Base-by-base conservation (phyloP, 2,113 vertebrate genomes). In the Morone chrysops region DNA sequence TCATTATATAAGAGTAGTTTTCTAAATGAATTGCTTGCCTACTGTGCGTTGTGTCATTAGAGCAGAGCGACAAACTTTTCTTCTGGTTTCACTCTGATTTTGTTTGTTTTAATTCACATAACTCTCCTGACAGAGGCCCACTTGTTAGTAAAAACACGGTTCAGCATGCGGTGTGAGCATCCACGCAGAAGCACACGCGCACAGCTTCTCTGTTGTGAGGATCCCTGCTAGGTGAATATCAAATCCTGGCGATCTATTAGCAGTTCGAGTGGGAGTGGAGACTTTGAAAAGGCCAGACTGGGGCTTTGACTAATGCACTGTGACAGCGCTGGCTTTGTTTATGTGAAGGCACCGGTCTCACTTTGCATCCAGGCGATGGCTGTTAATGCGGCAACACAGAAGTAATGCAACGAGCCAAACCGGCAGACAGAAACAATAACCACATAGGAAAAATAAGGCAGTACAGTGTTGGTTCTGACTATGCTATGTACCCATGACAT, bases 231-330 rank as follows among this genome's bases (percentile, higher is more conserved):
- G 87, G 87, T 50, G 25, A 60, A 86, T 89, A 88, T 90, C 80
- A 92, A 75, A 89, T 87, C 80, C 85, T 78, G 83, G 78, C n/a
- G 70, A 87, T 93, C 82, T 78, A 86, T 91, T 90, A 86, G 89
- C 83, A 84, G 89, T 87, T 86, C 25, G 88, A 86, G 90, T 88
- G 90, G 80, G 87, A 84, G 89, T 81, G 86, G 83, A 5, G 50
- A 83, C 90, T 91, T 90, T 90, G 87, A 88, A 95, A 93, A 94
- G 91, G 90, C 90, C 90, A 93, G 78, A 78, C 83, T 65, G 38
- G 83, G 78, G 83, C 78, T 89, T 86, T 89, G 91, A 94, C 87
- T 91, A 89, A 93, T 92, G 82, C 86, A 51, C 62, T 66, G 87
- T 87, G 93, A 89, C 90, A 91, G 87, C 48, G 41, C 75, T 81